Percentiles rank a stretch among this genome's conserved stretches.
phyloP scores from a whole-genome alignment of 2,797 vertebrate species.

The Sebastes baramenuke region DNA sequence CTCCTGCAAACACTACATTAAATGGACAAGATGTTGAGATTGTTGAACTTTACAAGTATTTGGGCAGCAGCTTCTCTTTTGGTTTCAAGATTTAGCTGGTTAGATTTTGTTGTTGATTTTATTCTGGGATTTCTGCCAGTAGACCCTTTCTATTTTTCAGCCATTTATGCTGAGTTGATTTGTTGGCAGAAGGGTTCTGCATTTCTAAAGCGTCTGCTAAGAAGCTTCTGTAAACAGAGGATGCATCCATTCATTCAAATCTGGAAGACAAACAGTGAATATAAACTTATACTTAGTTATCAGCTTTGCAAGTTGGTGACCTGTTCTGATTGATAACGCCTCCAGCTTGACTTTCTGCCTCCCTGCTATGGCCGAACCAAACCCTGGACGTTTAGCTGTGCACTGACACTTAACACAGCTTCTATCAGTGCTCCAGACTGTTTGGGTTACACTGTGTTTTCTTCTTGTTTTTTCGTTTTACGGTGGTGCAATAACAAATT shows the following conservation, averaged over 20 bases:
- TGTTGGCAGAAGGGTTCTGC: background rate
- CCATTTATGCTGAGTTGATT: background rate
- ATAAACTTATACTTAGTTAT: background rate
- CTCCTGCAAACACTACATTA: too few species aligned
- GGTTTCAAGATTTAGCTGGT: background rate
- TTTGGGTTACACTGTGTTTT: background rate
- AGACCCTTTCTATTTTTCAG: background rate
- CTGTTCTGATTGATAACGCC: background rate
- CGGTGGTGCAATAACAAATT: background rate
- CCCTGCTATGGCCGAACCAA: background rate
- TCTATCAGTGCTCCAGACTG: background rate
- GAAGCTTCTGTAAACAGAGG: background rate
- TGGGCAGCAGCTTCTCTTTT: background rate
- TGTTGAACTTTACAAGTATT: too few species aligned
- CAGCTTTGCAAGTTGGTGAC: background rate
- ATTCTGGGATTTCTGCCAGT: background rate
- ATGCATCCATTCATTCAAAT: background rate
- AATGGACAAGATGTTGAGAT: too few species aligned
- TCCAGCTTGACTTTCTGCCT: background rate
- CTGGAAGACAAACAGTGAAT: background rate
- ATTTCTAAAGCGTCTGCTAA: background rate
- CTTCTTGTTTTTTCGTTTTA: background rate
- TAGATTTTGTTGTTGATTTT: background rate
- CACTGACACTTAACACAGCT: conserved; percentile 1
- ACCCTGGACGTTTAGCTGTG: background rate